Conservation (phyloP, 1,140 invertebrate genomes). For the Formica selysi region DNA sequence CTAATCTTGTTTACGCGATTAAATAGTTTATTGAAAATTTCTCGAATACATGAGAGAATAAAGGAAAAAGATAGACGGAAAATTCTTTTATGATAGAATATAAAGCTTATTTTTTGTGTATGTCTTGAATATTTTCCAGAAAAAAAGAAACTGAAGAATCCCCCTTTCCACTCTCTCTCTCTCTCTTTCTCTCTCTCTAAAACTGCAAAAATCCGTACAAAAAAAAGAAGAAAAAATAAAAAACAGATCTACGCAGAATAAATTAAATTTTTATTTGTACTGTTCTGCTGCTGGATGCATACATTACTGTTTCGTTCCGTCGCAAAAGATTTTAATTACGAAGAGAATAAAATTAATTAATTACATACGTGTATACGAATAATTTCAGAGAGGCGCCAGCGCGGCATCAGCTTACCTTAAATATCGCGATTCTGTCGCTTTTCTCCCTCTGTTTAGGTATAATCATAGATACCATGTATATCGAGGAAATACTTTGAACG, state of each 20-base stretch:
- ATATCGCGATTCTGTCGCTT: constrained; percentile 36
- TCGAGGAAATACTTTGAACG: not conserved
- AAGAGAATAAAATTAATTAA: constrained; percentile 57
- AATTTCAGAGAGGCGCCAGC: constrained; percentile 17
- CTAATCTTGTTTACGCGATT: not conserved
- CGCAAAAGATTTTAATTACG: constrained; percentile 59
- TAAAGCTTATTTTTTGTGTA: not conserved
- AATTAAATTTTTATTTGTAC: constrained; percentile 47
- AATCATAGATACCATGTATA: not conserved
- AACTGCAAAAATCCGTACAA: constrained; percentile 22
- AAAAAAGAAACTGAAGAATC: not conserved
- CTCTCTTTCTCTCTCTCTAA: not conserved
- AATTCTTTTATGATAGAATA: not conserved
- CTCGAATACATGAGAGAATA: not conserved
- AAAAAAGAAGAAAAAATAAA: not conserved
- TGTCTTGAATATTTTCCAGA: not conserved
- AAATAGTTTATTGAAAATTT: not conserved
- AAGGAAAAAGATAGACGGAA: not conserved
- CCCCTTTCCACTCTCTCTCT: too few relatives aligned
- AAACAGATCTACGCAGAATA: constrained; percentile 10
- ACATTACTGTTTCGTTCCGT: not conserved
- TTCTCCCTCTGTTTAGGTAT: constrained; percentile 22
- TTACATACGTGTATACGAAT: constrained; percentile 26
- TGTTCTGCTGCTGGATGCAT: constrained; percentile 46
- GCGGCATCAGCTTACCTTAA: constrained; percentile 4